Base-by-base conservation (phyloP, 2,888 invertebrate genomes). In the Lasioglossum oenotherae region DNA sequence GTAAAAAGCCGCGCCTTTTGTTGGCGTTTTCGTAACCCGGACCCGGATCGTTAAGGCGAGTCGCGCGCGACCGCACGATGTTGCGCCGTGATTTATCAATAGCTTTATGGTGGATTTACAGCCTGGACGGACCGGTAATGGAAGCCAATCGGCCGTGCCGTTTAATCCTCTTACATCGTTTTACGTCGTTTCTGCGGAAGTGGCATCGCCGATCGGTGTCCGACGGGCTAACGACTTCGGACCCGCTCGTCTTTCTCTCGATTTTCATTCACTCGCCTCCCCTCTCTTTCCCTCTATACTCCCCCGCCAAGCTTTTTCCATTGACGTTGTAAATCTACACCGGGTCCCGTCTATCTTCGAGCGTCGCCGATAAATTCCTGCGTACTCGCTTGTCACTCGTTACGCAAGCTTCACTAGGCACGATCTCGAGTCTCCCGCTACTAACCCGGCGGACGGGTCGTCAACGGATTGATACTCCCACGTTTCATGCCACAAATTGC, bases 151-250 rank as follows among this genome's bases (percentile, higher is more conserved):
- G 90, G 79, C 85, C 85, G 80, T 73, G 87, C 87, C 87, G 86
- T 88, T 71, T 91, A 91, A 91, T 91, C 90, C 91, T 91, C 90
- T 91, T 91, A 91, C 88, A 88, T 86, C 88, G 91, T 84, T 90
- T 87, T 85, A 85, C 88, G 81, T 86, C 82, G 91, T 83, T 87
- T 82, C 87, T 82, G 78, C 88, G 90, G 88, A 90, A 91, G 90
- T 86, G 31, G 74, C 79, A 64, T 73, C 81, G 78, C 49, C 64
- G 78, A 85, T 85, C 78, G 78, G 81, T 78, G 82, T 78, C 81
- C 81, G 60, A 69, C 53, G 74, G 41, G 74, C 82, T 87, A 86
- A 86, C 82, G 53, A 85, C 83, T 71, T 31, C 44, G 16, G 71
- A 46, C 64, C 31, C 46, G 72, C 35, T 76, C 41, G 49, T 67